phyloP scores from a whole-genome alignment of 2,888 invertebrate species.

The Ornithoptera alexandrae region DNA sequence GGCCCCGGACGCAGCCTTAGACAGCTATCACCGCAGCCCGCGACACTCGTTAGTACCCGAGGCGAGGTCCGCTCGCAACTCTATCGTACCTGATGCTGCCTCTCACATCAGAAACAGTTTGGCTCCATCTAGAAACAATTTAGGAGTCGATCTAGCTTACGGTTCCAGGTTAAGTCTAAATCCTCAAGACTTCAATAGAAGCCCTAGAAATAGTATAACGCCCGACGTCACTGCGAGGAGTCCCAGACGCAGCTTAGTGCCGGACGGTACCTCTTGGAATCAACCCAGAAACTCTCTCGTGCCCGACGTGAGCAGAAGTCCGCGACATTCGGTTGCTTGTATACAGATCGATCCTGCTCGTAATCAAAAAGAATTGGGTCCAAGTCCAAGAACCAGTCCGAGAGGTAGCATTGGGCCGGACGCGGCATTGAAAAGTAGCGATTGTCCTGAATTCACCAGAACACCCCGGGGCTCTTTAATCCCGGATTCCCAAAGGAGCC shows the following conservation, averaged over 20 bases:
- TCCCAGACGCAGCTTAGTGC: conserved; percentile 81
- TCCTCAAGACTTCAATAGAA: conserved; percentile 78
- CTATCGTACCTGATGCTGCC: conserved; percentile 81
- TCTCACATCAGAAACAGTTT: conserved; percentile 78
- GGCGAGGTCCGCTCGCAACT: conserved; percentile 80
- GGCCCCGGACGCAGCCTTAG: conserved; percentile 77
- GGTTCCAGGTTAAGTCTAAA: conserved; percentile 80
- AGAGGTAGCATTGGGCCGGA: conserved; percentile 79
- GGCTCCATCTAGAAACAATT: conserved; percentile 80
- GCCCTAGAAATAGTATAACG: conserved; percentile 73
- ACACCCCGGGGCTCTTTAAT: conserved; percentile 82
- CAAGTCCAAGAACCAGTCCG: conserved; percentile 79
- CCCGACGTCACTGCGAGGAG: conserved; percentile 75
- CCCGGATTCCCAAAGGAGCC: conserved; percentile 79
- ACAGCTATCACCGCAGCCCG: conserved; percentile 77
- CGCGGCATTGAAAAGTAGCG: conserved; percentile 64
- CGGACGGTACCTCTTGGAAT: conserved; percentile 77
- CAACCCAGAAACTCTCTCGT: conserved; percentile 81
- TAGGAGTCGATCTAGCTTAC: conserved; percentile 79
- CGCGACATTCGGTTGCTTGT: conserved; percentile 79
- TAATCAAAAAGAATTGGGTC: conserved; percentile 71
- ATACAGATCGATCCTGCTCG: conserved; percentile 70
- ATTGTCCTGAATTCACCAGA: conserved; percentile 66
- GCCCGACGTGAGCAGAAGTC: conserved; percentile 80
- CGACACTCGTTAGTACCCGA: conserved; percentile 80